Evolutionary conservation across 30 jellyfish, hydroid and myxozoan species (phyloP).

Genomic region (Morbakka virulenta): DNA sequence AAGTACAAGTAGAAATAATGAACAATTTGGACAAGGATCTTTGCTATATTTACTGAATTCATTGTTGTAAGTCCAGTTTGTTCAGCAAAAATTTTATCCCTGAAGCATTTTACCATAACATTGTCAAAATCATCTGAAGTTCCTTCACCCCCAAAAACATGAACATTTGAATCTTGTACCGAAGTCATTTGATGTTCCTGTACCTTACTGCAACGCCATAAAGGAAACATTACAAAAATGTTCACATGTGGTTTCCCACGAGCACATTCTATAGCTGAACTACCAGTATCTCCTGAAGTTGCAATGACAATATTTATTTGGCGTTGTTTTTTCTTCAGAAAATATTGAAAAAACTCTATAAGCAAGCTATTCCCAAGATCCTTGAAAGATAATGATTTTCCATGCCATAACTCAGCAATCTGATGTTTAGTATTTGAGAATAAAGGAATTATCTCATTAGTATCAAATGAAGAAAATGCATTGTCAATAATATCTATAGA

Average conservation of each 20-base stretch:
- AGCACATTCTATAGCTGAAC: slow-evolving; percentile 69
- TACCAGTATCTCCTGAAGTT: slow-evolving; percentile 97
- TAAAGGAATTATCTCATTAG: too few relatives aligned
- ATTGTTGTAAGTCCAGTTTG: slow-evolving; percentile 36
- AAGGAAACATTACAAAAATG: slow-evolving; percentile 60
- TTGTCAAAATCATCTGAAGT: slow-evolving; percentile 66
- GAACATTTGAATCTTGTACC: slow-evolving; percentile 51
- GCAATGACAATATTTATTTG: slow-evolving; percentile 49
- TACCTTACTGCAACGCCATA: slow-evolving; percentile 64
- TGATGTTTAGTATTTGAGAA: too few relatives aligned
- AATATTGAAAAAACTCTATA: slow-evolving; percentile 32
- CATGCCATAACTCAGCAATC: slow-evolving; percentile 89
- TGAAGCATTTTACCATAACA: background rate
- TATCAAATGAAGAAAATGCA: too few relatives aligned
- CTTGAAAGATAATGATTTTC: slow-evolving; percentile 77
- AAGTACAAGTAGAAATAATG: slow-evolving; percentile 63
- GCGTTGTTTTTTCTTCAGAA: background rate
- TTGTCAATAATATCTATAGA: too few relatives aligned
- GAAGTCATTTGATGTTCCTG: slow-evolving; percentile 80
- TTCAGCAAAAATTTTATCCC: slow-evolving; percentile 3
- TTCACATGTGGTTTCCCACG: slow-evolving; percentile 33
- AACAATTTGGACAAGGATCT: slow-evolving; percentile 68
- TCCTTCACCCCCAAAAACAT: slow-evolving; percentile 63
- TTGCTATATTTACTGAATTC: slow-evolving; percentile 56
- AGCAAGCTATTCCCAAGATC: slow-evolving; percentile 59